A percentile compares a stretch with the other conserved stretches of the same genome.
Conservation (phyloP, 2,797 vertebrate genomes). For the Anas capensis region DNA sequence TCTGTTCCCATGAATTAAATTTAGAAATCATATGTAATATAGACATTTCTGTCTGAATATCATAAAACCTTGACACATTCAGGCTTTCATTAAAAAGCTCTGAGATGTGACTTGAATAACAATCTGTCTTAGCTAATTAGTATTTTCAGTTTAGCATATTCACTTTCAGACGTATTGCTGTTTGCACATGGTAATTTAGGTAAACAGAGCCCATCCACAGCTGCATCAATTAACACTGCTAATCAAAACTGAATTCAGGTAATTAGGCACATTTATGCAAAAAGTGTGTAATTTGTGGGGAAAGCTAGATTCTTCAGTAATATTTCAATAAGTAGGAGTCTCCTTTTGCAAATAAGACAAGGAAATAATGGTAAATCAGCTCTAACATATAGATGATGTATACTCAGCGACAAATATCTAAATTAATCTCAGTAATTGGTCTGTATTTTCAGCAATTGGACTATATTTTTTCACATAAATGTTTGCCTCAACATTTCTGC, state of each 20-base stretch:
- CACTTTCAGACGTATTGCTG: conserved; percentile 87
- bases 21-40: conserved; percentile 86
- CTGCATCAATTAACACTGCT: conserved; percentile 90
- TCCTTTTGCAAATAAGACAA: conserved; percentile 77
- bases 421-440: conserved; percentile 81
- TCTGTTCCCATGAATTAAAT: conserved; percentile 85
- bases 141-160: conserved; percentile 88
- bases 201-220: conserved; percentile 89
- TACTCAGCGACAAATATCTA: conserved; percentile 74
- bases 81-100: conserved; percentile 86
- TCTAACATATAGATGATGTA: conserved; percentile 69
- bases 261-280: conserved; percentile 89
- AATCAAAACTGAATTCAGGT: conserved; percentile 91
- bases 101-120: conserved; percentile 86
- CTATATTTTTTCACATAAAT: conserved; percentile 66
- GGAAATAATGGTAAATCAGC: conserved; percentile 72
- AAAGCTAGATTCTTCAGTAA: conserved; percentile 82
- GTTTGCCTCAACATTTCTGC: conserved; percentile 70
- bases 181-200: conserved; percentile 90
- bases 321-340: conserved; percentile 81
- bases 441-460: conserved; percentile 78
- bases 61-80: conserved; percentile 83
- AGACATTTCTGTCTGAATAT: conserved; percentile 85
- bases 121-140: conserved; percentile 88
- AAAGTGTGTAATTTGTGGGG: conserved; percentile 83